Base-by-base conservation (phyloP, 2,797 vertebrate species). In the Sebastes minor region DNA sequence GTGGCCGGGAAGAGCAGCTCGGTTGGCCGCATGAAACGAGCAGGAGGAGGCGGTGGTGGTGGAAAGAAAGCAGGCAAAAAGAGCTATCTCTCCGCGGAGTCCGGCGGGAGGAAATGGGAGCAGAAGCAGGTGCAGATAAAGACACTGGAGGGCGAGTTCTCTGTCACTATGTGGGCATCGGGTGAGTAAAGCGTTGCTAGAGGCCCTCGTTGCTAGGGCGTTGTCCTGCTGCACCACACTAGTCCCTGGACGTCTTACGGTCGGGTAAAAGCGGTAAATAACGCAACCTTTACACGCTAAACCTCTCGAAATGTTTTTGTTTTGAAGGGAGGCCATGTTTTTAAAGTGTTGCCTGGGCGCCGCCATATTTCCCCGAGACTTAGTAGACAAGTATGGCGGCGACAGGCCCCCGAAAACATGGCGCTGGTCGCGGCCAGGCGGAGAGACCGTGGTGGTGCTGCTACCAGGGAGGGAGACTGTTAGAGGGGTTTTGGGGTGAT, bases 101-200 rank as follows among this genome's bases (percentile, higher is more conserved):
- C 96, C 46, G 95, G 95, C 20, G 97, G 95, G 80, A 96, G 98
- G 91, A 99, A 99, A 97, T 99, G 98, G 98, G 98, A 99, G 92
- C 98, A 99, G 95, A 99, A 99, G 94, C 98, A 99, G 94, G 98
- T 99, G 93, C 98, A 99, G 91, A 99, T 99, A 96, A 99, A 99
- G 96, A 99, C 98, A 85, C 96, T 98, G 96, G 98, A 99, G 91
- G 98, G 98, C 87, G 98, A 99, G 89, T 99, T 99, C 90, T 99
- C 98, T 70, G 98, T 99, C 86, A 99, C 98, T 79, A 99, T 99
- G 98, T 99, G 98, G 98, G 98, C 98, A 82, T 99, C 98, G 94
- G 98, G 98, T 99, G 94, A 97, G 97, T 96, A 86, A 68, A 70
- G 76, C 60, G 78, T 77, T 84, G 82, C 76, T 87, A 84, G 91